phyloP scores from a whole-genome alignment of 2,797 vertebrate genomes.

The Tauraco hartlaubi region DNA sequence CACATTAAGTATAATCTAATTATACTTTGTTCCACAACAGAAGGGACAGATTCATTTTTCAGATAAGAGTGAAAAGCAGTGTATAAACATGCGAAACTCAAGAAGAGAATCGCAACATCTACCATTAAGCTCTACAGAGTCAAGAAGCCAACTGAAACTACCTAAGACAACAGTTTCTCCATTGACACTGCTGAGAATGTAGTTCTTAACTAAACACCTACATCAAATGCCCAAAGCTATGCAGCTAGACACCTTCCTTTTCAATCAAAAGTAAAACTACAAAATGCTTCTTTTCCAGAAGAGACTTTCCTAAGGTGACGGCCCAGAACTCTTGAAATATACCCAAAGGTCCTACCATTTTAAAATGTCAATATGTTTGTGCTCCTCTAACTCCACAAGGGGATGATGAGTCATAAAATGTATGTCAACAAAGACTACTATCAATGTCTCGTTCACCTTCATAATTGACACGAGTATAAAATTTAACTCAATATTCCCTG shows the following conservation, averaged over 20 bases:
- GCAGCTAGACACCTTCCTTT: background rate
- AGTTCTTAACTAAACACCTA: background rate
- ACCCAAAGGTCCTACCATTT: slow-evolving; percentile 36
- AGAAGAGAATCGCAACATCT: background rate
- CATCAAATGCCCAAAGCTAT: background rate
- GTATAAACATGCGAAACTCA: background rate
- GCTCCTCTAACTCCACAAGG: background rate
- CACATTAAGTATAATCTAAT: background rate
- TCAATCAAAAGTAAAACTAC: background rate
- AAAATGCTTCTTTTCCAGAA: background rate
- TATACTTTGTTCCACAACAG: background rate
- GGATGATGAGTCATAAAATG: background rate
- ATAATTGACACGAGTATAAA: background rate
- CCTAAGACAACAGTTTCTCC: background rate
- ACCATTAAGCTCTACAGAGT: background rate
- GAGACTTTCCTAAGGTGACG: background rate
- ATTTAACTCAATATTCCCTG: background rate
- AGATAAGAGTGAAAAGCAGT: background rate
- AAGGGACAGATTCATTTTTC: background rate
- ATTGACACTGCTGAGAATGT: background rate
- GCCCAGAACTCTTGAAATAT: slow-evolving; percentile 3
- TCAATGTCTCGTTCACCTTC: background rate
- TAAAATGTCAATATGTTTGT: slow-evolving; percentile 42
- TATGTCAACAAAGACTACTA: background rate
- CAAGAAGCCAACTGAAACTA: background rate